Percentiles rank a stretch among this genome's conserved stretches.
Evolutionary conservation across 2,113 vertebrate genomes (phyloP).

Genomic region (Fregetta grallaria): DNA sequence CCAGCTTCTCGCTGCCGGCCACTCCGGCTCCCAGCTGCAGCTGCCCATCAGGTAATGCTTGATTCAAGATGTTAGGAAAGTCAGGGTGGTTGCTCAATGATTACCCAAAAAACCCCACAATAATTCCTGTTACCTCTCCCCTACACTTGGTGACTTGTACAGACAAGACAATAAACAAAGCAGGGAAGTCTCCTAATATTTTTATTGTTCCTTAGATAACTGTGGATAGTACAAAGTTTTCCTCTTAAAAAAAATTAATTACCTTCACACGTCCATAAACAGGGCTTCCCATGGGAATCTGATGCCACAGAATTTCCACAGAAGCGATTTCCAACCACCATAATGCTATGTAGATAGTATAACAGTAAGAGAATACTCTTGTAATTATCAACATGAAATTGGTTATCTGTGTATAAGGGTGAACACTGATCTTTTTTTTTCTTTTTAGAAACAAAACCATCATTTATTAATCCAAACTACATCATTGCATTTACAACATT

Average conservation of each 20-base stretch:
- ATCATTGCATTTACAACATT: constrained; percentile 86
- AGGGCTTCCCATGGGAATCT: constrained; percentile 24
- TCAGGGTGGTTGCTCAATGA: neutral
- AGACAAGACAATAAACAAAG: neutral
- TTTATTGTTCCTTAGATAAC: constrained; percentile 79
- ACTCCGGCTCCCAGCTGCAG: neutral
- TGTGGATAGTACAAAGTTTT: constrained; percentile 75
- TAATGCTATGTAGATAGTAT: constrained; percentile 24
- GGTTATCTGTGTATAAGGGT: constrained; percentile 65
- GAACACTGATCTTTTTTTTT: constrained; percentile 65
- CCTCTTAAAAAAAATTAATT: constrained; percentile 65
- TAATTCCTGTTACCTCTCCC: neutral
- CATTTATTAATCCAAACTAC: constrained; percentile 88
- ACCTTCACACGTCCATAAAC: constrained; percentile 42
- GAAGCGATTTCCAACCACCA: constrained; percentile 34
- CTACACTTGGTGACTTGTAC: neutral
- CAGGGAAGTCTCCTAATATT: constrained; percentile 60
- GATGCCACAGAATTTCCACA: constrained; percentile 23
- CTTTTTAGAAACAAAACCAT: constrained; percentile 78
- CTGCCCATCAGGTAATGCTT: accelerated
- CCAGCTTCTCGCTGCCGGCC: neutral
- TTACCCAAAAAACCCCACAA: neutral
- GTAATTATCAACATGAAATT: constrained; percentile 49
- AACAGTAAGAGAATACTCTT: constrained; percentile 60
- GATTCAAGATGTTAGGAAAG: neutral